A percentile compares a stretch with the other conserved stretches of the same genome.
Evolutionary conservation across 2,113 vertebrate genomes (phyloP).

Genomic region (Gopherus evgoodei): DNA sequence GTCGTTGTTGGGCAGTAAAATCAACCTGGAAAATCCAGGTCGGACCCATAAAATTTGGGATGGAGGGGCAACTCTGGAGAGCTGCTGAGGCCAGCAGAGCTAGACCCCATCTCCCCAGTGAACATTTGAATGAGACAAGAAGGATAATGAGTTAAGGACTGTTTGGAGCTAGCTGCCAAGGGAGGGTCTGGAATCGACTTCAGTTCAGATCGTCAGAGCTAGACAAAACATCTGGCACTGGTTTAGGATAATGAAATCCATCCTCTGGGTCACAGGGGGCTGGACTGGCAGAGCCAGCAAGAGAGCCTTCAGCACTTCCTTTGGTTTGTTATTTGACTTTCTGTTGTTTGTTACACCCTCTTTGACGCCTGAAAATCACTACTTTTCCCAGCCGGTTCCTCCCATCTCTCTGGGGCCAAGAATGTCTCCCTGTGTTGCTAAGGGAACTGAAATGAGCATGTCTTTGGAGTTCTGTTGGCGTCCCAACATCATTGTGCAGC

Average conservation of each 20-base stretch:
- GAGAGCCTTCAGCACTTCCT: conserved; percentile 34
- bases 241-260: conserved; percentile 54
- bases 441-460: background rate
- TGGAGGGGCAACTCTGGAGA: background rate
- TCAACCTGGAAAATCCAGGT: conserved; percentile 27
- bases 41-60: background rate
- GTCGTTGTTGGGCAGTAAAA: background rate
- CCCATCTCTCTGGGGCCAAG: background rate
- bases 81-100: background rate
- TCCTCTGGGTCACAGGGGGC: background rate
- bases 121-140: background rate
- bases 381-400: conserved; percentile 55
- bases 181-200: conserved; percentile 27
- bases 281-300: background rate
- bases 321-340: conserved; percentile 37
- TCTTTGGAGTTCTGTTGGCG: conserved; percentile 1
- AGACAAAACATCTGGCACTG: background rate
- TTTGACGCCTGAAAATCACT: conserved; percentile 68
- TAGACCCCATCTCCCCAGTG: background rate
- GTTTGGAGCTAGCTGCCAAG: conserved; percentile 14
- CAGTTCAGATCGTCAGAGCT: background rate
- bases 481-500: conserved; percentile 8
- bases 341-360: conserved; percentile 20
- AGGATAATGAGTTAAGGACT: background rate
- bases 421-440: background rate